phyloP scores from a whole-genome alignment of 2,113 vertebrate species.

The Archocentrus centrarchus region DNA sequence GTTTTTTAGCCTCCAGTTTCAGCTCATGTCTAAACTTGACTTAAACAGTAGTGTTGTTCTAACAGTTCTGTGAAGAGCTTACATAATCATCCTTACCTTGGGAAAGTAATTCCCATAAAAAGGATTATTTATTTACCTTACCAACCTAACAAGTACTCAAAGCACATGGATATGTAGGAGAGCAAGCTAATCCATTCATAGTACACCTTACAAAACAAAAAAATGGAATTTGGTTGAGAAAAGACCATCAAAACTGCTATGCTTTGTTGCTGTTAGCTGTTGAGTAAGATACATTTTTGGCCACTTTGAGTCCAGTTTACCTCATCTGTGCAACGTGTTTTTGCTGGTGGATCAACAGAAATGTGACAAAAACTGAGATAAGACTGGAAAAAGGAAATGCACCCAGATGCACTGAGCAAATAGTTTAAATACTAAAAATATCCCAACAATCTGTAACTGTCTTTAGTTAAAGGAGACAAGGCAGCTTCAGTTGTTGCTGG shows the following conservation, averaged over 20 bases:
- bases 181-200: not conserved
- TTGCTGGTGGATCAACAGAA: not conserved
- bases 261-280: not conserved
- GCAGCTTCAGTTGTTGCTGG: slow-evolving; percentile 39
- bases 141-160: accelerated
- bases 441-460: not conserved
- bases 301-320: not conserved
- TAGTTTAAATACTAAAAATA: slow-evolving; percentile 9
- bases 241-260: not conserved
- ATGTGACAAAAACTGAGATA: not conserved
- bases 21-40: slow-evolving; percentile 58
- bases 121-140: not conserved
- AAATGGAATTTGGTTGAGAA: not conserved
- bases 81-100: not conserved
- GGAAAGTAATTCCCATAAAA: not conserved
- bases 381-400: not conserved
- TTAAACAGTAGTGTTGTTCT: slow-evolving; percentile 12
- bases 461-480: slow-evolving; percentile 3
- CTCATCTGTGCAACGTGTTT: not conserved
- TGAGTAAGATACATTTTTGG: not conserved
- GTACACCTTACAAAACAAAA: not conserved
- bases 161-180: not conserved
- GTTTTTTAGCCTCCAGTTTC: slow-evolving; percentile 1
- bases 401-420: not conserved
- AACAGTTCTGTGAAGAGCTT: slow-evolving; percentile 1